Conservation (phyloP, 2,797 vertebrate species). For the Gymnocypris eckloni region DNA sequence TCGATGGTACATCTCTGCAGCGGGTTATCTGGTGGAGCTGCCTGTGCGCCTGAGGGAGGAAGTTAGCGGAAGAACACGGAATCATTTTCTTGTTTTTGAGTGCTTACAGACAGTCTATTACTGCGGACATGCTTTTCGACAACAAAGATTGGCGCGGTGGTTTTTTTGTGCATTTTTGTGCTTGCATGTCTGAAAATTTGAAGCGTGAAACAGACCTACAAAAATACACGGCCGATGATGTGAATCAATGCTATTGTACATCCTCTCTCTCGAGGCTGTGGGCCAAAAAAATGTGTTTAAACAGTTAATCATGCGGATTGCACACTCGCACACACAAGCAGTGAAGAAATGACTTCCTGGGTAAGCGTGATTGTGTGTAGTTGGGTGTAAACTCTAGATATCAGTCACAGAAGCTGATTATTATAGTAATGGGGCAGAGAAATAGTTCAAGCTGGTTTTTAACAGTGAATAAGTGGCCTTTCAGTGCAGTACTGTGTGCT, state of each 20-base stretch:
- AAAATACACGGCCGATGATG: constrained; percentile 29
- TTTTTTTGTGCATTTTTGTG: constrained; percentile 23
- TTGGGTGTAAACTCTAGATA: constrained; percentile 32
- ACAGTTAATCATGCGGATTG: constrained; percentile 37
- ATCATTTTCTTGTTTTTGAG: constrained; percentile 66
- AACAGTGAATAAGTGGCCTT: constrained; percentile 8
- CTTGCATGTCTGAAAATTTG: constrained; percentile 40
- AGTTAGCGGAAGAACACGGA: constrained; percentile 56
- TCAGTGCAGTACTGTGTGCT: background rate
- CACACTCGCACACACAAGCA: constrained; percentile 21
- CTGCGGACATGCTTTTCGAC: constrained; percentile 61
- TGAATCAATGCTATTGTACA: constrained; percentile 49
- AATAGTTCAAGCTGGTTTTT: constrained; percentile 11
- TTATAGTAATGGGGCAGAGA: constrained; percentile 29
- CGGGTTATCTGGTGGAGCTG: constrained; percentile 50
- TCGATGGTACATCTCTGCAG: constrained; percentile 47
- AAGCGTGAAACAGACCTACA: constrained; percentile 50
- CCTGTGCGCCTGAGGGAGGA: constrained; percentile 53
- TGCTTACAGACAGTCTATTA: constrained; percentile 71
- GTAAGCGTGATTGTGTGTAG: constrained; percentile 33
- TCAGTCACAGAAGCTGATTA: constrained; percentile 19
- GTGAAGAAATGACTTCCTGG: background rate
- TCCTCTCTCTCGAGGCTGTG: constrained; percentile 17
- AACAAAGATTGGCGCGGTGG: constrained; percentile 45
- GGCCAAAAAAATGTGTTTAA: constrained; percentile 33